Evolutionary conservation across 2,113 vertebrate species (phyloP), one percentile per base, ranked within the genome.

Genomic region (Actenoides lindsayi): DNA sequence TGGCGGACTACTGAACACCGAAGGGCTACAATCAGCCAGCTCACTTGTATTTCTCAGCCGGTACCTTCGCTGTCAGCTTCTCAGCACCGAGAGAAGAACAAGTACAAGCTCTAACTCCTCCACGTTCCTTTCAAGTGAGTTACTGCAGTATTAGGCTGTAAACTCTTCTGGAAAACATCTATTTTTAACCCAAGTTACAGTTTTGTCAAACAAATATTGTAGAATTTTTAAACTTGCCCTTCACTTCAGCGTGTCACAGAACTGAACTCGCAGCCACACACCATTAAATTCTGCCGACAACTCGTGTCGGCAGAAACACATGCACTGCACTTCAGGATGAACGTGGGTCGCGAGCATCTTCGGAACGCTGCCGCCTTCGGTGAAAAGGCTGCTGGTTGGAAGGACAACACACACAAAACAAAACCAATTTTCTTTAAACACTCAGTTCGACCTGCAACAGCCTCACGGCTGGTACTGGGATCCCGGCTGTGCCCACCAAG

Each of bases 221-320:
- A 59, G 28, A 64, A 16, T 6, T 25, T 6, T 46, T 78, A 65
- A 70, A 33, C 5, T 56, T 63, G 6, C 24, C 12, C 18, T 44
- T 50, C 27, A 11, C 24, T 50, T 24, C 11, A 18, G 23, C 2
- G 2, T 5, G 19, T 6, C 33, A 19, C 30, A 51, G 75, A 89
- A 16, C 15, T 31, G 13, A 35, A 14, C 50, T 84, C 67, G 7
- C 4, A 77, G 20, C 4, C 30, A 15, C 1, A 2, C 0, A 0
- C 27, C 10, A 1, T 30, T 63, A 30, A 65, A 88, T 44, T 25
- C 21, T 18, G 12, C 30, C 37, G 20, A 39, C 9, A 35, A 31
- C 27, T 53, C 16, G 14, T 24, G 48, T 24, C 54, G 9, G 8
- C 6, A 78, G 70, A 80, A 89, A 33, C 1, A 0, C 71, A 16